A percentile compares a stretch with the other conserved stretches of the same genome.
phyloP scores from a whole-genome alignment of 1,140 invertebrate genomes.

The Cylas formicarius region DNA sequence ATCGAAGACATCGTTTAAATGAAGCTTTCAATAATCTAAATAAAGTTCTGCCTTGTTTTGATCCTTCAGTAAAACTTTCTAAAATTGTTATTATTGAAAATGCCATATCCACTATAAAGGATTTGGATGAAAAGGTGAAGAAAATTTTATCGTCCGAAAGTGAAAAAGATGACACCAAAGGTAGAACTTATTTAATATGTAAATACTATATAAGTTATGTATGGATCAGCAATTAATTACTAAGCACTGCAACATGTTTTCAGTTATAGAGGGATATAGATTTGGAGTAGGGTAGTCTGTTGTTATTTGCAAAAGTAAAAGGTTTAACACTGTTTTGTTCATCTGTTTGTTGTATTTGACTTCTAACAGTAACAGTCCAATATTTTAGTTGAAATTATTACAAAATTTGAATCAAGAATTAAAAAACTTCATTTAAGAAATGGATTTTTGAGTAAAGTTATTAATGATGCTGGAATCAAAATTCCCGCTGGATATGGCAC shows the following conservation, averaged over 20 bases:
- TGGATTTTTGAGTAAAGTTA: conserved; percentile 42
- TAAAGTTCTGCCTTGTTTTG: conserved; percentile 45
- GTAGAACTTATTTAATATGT: conserved; percentile 5
- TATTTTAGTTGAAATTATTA: conserved; percentile 34
- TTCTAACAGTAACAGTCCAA: conserved; percentile 8
- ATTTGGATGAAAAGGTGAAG: conserved; percentile 43
- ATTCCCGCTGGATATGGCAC: conserved; percentile 37
- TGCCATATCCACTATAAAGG: conserved; percentile 42
- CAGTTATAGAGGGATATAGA: background rate
- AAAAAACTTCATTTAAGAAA: conserved; percentile 42
- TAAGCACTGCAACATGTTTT: background rate
- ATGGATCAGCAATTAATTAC: background rate
- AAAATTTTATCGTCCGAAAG: conserved; percentile 26
- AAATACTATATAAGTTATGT: background rate
- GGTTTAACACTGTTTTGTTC: conserved; percentile 1
- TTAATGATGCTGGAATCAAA: conserved; percentile 42
- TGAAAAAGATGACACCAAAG: conserved; percentile 14
- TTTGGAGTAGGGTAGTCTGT: background rate
- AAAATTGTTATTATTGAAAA: conserved; percentile 46
- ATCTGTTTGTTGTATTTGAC: conserved; percentile 9
- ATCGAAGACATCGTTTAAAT: conserved; percentile 45
- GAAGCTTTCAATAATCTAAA: conserved; percentile 43
- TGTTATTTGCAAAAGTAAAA: background rate
- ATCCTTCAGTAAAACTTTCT: conserved; percentile 40
- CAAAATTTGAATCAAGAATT: conserved; percentile 41